A percentile compares a stretch with the other conserved stretches of the same genome.
phyloP scores from a whole-genome alignment of 2,888 invertebrate species.

The Leptinotarsa juncta region DNA sequence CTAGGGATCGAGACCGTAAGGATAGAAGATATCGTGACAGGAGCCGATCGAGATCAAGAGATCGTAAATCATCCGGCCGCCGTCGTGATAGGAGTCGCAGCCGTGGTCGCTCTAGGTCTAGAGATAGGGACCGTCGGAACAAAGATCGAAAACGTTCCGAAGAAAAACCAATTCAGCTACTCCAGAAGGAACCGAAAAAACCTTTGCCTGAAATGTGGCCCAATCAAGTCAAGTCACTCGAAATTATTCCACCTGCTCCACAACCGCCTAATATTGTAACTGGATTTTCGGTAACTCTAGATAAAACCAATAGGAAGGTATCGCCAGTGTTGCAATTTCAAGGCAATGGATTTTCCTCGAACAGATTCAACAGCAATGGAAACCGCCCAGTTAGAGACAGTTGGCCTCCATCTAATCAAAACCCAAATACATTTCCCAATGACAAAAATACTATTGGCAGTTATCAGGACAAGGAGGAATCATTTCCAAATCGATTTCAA shows the following conservation, averaged over 20 bases:
- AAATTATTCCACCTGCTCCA: conserved; percentile 36
- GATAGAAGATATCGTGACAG: conserved; percentile 63
- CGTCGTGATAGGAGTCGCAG: conserved; percentile 71
- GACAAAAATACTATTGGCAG: conserved; percentile 20
- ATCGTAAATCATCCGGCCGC: conserved; percentile 69
- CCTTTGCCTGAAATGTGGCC: conserved; percentile 50
- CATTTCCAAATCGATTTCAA: conserved; percentile 42
- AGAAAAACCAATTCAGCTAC: conserved; percentile 34
- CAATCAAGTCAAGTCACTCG: conserved; percentile 33
- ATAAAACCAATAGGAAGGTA: conserved; percentile 71
- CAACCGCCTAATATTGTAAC: conserved; percentile 43
- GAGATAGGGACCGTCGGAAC: conserved; percentile 63
- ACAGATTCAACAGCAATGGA: conserved; percentile 28
- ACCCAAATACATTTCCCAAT: conserved; percentile 21
- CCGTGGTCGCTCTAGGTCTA: conserved; percentile 69
- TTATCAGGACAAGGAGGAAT: conserved; percentile 22
- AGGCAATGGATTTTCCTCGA: conserved; percentile 50
- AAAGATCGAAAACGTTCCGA: conserved; percentile 51
- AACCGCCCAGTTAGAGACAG: conserved; percentile 26
- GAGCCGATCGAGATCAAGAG: conserved; percentile 63
- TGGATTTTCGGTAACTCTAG: conserved; percentile 46
- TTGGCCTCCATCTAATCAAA: conserved; percentile 30
- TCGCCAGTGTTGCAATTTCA: conserved; percentile 55
- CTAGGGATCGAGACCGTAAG: conserved; percentile 58
- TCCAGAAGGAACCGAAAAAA: conserved; percentile 37